Conservation (phyloP, 2,888 invertebrate species). For the Epinotia brunnichana region DNA sequence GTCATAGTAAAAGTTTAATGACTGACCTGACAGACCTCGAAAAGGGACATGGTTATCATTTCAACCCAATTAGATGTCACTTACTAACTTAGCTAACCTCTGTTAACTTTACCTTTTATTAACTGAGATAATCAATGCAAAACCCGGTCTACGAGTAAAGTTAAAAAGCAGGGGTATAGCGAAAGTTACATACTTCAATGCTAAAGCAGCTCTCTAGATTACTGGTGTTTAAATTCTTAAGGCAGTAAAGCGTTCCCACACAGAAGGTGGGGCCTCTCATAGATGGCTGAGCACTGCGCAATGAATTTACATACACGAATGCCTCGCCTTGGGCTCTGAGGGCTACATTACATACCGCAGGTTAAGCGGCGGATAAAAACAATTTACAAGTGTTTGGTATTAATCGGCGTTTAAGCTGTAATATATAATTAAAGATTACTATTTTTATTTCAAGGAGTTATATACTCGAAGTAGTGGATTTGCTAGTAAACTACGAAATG, state of each 20-base stretch:
- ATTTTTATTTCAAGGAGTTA: too few species aligned
- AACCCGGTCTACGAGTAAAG: neutral
- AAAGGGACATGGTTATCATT: too few species aligned
- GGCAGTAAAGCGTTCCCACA: constrained; percentile 30
- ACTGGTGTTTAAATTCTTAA: constrained; percentile 24
- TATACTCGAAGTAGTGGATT: too few species aligned
- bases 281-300: constrained; percentile 31
- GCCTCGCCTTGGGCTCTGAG: constrained; percentile 17
- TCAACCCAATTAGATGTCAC: too few species aligned
- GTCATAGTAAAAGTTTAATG: too few species aligned
- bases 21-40: too few species aligned
- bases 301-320: constrained; percentile 40
- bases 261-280: constrained; percentile 29
- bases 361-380: neutral
- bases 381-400: constrained; percentile 7
- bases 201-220: constrained; percentile 1
- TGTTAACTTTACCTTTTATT: neutral
- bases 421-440: neutral
- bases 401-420: constrained; percentile 17
- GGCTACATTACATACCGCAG: neutral
- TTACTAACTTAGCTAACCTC: too few species aligned
- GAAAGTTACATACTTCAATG: constrained; percentile 10
- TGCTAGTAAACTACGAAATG: neutral
- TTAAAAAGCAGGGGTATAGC: constrained; percentile 3
- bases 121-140: neutral